Conservation (phyloP, 2,888 invertebrate species). For the Ypsolopha sequella region DNA sequence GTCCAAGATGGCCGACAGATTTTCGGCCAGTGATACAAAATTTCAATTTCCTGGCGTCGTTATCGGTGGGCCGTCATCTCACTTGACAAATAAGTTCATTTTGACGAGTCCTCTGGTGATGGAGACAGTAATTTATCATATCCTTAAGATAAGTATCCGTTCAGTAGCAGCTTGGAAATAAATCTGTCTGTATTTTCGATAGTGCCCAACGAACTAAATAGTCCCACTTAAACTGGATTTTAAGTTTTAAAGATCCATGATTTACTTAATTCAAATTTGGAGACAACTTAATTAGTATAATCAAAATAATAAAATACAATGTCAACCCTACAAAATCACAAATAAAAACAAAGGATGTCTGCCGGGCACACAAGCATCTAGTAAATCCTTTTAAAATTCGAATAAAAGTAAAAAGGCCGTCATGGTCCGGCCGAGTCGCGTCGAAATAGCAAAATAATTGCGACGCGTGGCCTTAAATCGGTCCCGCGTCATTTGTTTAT, state of each 20-base stretch:
- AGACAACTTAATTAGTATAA: no score
- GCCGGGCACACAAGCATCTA: no score
- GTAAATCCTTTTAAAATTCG: conserved; percentile 25
- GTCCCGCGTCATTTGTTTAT: conserved; percentile 59
- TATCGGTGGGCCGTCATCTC: conserved; percentile 55
- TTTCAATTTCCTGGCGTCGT: conserved; percentile 65
- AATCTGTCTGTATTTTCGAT: no score
- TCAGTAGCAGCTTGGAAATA: conserved; percentile 24
- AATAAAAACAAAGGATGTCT: no score
- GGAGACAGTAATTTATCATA: conserved; percentile 48
- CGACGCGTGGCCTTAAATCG: conserved; percentile 47
- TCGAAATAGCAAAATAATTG: conserved; percentile 61
- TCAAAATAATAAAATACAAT: no score
- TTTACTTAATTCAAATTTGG: no score
- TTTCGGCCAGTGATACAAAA: conserved; percentile 62
- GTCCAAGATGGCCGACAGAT: conserved; percentile 57
- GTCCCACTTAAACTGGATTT: no score
- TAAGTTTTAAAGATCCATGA: no score
- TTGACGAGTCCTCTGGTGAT: conserved; percentile 56
- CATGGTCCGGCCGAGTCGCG: conserved; percentile 25
- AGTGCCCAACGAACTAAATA: no score
- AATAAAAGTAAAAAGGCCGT: conserved; percentile 45
- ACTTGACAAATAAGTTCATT: conserved; percentile 68
- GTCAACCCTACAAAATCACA: no score
- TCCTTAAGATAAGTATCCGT: conserved; percentile 28